phyloP scores from a whole-genome alignment of 2,113 vertebrate genomes.

The Chiloscyllium plagiosum region DNA sequence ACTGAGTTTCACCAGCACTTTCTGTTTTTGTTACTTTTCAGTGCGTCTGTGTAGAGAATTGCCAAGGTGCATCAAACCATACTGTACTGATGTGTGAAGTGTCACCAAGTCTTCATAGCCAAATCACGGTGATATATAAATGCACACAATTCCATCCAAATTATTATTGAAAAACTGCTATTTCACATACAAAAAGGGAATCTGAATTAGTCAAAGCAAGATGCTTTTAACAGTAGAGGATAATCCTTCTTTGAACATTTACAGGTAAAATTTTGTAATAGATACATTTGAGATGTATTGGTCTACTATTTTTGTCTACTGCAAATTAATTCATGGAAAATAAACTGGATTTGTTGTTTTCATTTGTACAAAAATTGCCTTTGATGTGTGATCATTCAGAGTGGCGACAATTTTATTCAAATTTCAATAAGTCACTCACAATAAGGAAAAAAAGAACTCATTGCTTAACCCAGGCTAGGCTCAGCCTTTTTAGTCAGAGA shows the following conservation, averaged over 20 bases:
- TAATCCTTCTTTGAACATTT: background rate
- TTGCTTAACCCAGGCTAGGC: background rate
- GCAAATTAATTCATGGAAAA: background rate
- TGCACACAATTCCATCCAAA: background rate
- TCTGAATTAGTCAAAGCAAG: background rate
- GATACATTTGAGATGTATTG: background rate
- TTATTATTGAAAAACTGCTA: background rate
- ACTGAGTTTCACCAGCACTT: background rate
- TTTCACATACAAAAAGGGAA: background rate
- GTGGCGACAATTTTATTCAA: background rate
- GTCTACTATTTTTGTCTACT: background rate
- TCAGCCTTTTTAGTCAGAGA: background rate
- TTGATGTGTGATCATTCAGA: background rate
- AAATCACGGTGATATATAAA: background rate
- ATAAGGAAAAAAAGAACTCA: background rate
- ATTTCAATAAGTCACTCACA: background rate
- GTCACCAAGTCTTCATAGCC: background rate
- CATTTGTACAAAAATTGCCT: background rate
- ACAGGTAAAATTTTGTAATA: background rate
- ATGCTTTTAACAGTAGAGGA: background rate
- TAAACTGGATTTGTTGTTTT: background rate
- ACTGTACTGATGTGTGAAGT: background rate
- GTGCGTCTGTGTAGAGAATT: background rate
- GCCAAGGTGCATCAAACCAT: background rate
- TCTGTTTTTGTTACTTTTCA: background rate